A percentile compares a stretch with the other conserved stretches of the same genome.
These are phyloP conservation scores for Threskiornis aethiopicus DNA, from an alignment of 2,797 vertebrate genomes.

Conservation along the genomic window DNA sequence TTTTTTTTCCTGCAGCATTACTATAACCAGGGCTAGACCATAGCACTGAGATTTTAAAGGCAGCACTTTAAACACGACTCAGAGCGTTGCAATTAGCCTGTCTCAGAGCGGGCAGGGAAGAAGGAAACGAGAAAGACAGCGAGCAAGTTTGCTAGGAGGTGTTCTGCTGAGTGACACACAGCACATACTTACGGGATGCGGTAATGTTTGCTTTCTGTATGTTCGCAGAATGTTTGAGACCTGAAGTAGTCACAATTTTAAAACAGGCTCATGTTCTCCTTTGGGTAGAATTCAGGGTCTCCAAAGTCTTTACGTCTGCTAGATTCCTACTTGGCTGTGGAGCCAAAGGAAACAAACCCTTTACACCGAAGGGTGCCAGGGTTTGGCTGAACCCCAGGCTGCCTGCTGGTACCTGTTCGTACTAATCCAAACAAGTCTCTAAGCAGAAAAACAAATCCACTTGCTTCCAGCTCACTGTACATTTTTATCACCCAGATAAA, in stretches of 20 bases:
- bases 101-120: not conserved
- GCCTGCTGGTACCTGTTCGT: not conserved
- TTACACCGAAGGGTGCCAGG: not conserved
- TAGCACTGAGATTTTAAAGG: not conserved
- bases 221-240: not conserved
- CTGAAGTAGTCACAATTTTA: not conserved
- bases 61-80: not conserved
- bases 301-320: not conserved
- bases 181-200: fast-evolving
- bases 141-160: not conserved
- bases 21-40: not conserved
- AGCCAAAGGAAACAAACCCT: not conserved
- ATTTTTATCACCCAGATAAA: not conserved
- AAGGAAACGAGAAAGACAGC: not conserved
- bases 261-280: not conserved
- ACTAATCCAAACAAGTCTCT: not conserved
- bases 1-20: not conserved
- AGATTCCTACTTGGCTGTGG: not conserved
- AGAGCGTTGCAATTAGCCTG: not conserved
- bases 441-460: not conserved
- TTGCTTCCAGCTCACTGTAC: not conserved
- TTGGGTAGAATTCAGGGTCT: not conserved
- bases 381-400: not conserved
- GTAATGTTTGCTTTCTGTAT: not conserved
- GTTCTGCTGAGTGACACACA: not conserved